These are phyloP conservation scores for Microchirus variegatus DNA, from an alignment of 2,797 vertebrate genomes.

Conservation along the genomic window DNA sequence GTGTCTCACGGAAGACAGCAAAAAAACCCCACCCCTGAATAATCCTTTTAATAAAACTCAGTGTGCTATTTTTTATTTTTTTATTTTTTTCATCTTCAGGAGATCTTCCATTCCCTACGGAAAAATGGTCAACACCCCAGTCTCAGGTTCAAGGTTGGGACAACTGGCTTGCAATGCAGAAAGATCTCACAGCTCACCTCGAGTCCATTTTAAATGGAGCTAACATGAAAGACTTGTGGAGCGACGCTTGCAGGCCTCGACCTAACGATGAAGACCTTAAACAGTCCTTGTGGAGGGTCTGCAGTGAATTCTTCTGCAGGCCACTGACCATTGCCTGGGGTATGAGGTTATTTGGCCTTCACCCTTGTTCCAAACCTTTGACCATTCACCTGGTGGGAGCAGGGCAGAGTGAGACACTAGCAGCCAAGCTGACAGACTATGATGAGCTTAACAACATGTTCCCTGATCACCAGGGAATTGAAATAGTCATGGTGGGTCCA, in stretches of 20 bases:
- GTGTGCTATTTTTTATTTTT: neutral
- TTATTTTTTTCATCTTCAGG: conserved; percentile 69
- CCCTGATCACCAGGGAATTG: conserved; percentile 87
- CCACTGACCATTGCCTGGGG: conserved; percentile 85
- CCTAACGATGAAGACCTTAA: conserved; percentile 82
- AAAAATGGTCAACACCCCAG: conserved; percentile 81
- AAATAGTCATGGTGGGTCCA: conserved; percentile 91
- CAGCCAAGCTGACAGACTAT: conserved; percentile 83
- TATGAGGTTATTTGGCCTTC: conserved; percentile 77
- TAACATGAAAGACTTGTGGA: conserved; percentile 89
- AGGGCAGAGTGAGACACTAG: conserved; percentile 88
- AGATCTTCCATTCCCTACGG: conserved; percentile 88
- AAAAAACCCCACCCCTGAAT: too few species aligned
- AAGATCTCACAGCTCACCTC: conserved; percentile 78
- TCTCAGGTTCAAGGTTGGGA: conserved; percentile 84
- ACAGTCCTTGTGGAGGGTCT: conserved; percentile 84
- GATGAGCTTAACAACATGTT: conserved; percentile 91
- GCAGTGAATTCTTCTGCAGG: conserved; percentile 86
- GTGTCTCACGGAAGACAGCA: too few species aligned
- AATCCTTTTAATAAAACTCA: too few species aligned
- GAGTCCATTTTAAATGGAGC: conserved; percentile 74
- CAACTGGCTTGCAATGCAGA: conserved; percentile 91
- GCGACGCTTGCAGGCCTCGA: conserved; percentile 79
- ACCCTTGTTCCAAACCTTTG: conserved; percentile 82
- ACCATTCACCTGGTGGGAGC: conserved; percentile 91